Evolutionary conservation across 2,797 vertebrate genomes (phyloP), one percentile per base, ranked within the genome.

Genomic region (Silurus lanzhouensis): DNA sequence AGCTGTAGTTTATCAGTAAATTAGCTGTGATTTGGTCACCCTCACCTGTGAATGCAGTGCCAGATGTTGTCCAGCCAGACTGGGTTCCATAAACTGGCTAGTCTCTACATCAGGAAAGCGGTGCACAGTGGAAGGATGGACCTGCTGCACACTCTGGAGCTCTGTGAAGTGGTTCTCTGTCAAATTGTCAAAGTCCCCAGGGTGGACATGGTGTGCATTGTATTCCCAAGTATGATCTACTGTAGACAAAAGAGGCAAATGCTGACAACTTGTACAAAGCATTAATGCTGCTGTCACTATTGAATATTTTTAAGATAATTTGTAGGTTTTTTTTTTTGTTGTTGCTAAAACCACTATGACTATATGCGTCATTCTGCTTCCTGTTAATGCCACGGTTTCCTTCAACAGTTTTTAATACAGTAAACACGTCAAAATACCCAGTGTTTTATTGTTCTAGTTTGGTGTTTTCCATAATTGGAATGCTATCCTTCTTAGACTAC

Each of bases 221-320:
- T 97, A 98, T 9, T 99, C 97, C 98, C 97, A 99, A 90, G 93
- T 94, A 88, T 98, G 97, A 85, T 99, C 98, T 98, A 52, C 48
- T 52, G 48, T 10, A 81, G 86, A 91, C 8, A 90, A 57, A 90
- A 77, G 77, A 81, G 71, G 66, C 15, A 52, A 71, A 84, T 71
- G 67, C 81, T 76, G 2, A 81, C 20, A 22, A 68, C n/a, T 67
- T 68, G 15, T 55, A 52, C 25, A 52, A 66, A 7, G 10, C 25
- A 81, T 55, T 46, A 48, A 66, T 20, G 57, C 19, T 78, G 1
- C 58, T 15, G 10, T 20, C 58, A 77, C 25, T 20, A 60, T 77
- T 78, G 12, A 19, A 76, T 31, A 38, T 58, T 78, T 78, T 19
- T 13, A n/a, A 77, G 25, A 44, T 38, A 44, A 63, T 61, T 79